phyloP scores from a whole-genome alignment of 2,113 vertebrate genomes.

The Mustela lutreola region DNA sequence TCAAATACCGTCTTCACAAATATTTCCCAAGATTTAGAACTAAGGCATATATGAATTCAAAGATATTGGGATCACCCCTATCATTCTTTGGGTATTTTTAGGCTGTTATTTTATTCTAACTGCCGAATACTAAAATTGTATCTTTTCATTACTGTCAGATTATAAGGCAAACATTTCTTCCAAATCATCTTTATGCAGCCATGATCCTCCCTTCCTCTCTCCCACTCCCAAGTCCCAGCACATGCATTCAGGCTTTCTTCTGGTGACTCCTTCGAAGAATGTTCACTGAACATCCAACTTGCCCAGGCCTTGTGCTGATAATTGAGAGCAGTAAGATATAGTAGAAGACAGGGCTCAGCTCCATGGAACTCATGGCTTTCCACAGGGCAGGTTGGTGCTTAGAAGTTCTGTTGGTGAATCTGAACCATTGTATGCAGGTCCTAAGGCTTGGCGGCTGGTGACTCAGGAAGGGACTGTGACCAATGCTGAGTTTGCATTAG shows the following conservation, averaged over 20 bases:
- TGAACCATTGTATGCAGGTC: background rate
- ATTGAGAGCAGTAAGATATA: too few relatives aligned
- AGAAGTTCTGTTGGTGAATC: background rate
- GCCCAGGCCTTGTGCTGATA: background rate
- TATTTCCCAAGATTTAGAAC: background rate
- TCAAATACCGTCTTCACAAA: background rate
- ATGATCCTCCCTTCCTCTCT: too few relatives aligned
- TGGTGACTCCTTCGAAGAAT: background rate
- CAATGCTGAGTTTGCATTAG: background rate
- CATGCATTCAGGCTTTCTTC: background rate
- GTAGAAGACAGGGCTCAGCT: background rate
- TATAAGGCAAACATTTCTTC: background rate
- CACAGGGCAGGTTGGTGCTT: fast-evolving
- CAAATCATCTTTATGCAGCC: background rate
- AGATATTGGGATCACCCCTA: fast-evolving
- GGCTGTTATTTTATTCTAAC: background rate
- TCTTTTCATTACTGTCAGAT: background rate
- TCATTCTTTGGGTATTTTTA: background rate
- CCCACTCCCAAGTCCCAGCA: background rate
- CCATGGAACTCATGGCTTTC: fast-evolving
- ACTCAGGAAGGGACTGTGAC: background rate
- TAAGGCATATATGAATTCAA: background rate
- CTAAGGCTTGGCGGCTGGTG: too few relatives aligned
- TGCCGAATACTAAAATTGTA: background rate
- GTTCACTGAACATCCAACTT: too few relatives aligned